Percentiles rank a stretch among this genome's conserved stretches.
These are phyloP conservation scores for Lepus americanus DNA, from an alignment of 2,113 vertebrate genomes.

Conservation along the genomic window DNA sequence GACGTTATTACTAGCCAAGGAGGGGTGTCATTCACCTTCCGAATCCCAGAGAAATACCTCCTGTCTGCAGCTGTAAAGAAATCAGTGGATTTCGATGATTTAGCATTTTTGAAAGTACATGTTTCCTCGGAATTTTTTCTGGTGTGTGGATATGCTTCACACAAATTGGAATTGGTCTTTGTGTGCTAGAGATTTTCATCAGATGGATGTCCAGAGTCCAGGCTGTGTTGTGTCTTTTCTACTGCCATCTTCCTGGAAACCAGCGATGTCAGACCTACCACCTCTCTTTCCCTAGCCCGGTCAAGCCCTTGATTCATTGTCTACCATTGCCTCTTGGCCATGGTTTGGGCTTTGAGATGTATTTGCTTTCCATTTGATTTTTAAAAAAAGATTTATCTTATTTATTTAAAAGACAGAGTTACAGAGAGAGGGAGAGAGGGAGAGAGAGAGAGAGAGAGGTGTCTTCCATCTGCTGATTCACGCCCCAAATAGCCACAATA, in stretches of 20 bases:
- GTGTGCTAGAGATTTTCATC: conserved; percentile 6
- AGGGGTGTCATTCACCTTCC: too few relatives aligned
- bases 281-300: background rate
- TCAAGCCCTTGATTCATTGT: background rate
- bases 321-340: background rate
- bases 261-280: background rate
- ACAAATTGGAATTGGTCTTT: background rate
- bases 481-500: too few relatives aligned
- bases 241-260: background rate
- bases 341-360: background rate
- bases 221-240: background rate
- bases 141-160: background rate
- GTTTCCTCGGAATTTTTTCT: background rate
- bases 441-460: too few relatives aligned
- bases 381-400: too few relatives aligned
- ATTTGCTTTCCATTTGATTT: background rate
- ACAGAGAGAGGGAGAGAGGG: too few relatives aligned
- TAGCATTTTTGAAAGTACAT: conserved; percentile 4
- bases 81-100: too few relatives aligned
- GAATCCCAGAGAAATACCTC: too few relatives aligned
- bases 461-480: too few relatives aligned
- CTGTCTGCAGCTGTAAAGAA: too few relatives aligned
- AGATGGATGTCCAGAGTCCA: background rate
- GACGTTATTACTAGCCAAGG: too few relatives aligned
- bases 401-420: too few relatives aligned